These are phyloP conservation scores for Drosophila orena DNA, from an alignment of 1,140 invertebrate genomes.

Conservation along the genomic window DNA sequence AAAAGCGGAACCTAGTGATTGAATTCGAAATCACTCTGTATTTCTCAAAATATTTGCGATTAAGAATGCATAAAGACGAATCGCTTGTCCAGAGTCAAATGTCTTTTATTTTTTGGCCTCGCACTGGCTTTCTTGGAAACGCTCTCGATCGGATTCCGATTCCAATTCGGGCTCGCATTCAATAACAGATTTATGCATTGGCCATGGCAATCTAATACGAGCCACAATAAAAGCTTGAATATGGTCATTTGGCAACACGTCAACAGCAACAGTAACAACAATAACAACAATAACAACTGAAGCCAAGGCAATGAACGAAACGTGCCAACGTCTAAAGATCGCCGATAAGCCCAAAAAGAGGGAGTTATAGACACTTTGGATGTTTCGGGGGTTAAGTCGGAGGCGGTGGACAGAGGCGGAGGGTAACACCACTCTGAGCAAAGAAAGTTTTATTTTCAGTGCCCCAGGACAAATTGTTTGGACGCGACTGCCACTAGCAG, in stretches of 20 bases:
- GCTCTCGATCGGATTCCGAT: conserved; percentile 54
- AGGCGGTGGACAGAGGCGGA: no score
- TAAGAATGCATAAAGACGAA: conserved; percentile 7
- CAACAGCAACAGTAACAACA: conserved; percentile 49
- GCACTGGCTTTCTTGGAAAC: conserved; percentile 49
- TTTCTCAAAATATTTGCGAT: conserved; percentile 3
- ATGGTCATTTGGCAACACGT: conserved; percentile 81
- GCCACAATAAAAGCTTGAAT: conserved; percentile 81
- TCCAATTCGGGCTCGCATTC: conserved; percentile 54
- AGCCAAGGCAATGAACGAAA: conserved; percentile 79
- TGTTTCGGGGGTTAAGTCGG: conserved; percentile 6
- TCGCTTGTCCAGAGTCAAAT: conserved; percentile 3
- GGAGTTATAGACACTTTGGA: conserved; percentile 49
- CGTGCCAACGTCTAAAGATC: conserved; percentile 79
- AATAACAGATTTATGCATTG: conserved; percentile 74
- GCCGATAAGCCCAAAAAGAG: conserved; percentile 64
- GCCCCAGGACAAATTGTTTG: conserved; percentile 26
- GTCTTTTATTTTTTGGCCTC: conserved; percentile 29
- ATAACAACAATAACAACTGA: conserved; percentile 32
- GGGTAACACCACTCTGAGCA: conserved; percentile 24
- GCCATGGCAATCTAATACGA: conserved; percentile 81
- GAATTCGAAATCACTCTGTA: not conserved
- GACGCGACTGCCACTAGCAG: not conserved
- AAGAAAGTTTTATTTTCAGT: conserved; percentile 66
- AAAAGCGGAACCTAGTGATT: no score